Percentiles rank a stretch among this genome's conserved stretches.
phyloP scores from a whole-genome alignment of 2,113 vertebrate species.

The Trichomycterus rosablanca region DNA sequence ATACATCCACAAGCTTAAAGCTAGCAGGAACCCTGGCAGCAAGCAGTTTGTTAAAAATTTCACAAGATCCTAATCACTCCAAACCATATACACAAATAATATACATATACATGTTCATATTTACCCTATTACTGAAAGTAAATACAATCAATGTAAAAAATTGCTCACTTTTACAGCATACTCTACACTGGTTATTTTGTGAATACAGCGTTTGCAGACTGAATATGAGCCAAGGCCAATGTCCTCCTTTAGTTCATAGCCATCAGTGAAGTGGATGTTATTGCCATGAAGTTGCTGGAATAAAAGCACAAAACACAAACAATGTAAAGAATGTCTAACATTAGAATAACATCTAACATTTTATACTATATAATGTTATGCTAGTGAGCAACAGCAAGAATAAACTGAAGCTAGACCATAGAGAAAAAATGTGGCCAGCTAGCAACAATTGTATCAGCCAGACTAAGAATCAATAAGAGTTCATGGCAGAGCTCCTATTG shows the following conservation, averaged over 20 bases:
- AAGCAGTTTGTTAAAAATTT: too few relatives aligned
- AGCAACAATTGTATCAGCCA: too few relatives aligned
- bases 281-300: constrained; percentile 84
- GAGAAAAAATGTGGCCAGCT: too few relatives aligned
- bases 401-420: too few relatives aligned
- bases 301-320: not conserved
- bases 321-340: not conserved
- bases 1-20: too few relatives aligned
- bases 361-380: too few relatives aligned
- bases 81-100: too few relatives aligned
- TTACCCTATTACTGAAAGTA: not conserved
- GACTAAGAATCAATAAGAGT: not conserved
- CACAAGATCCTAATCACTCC: too few relatives aligned
- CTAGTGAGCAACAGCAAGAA: too few relatives aligned
- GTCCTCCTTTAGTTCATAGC: constrained; percentile 90
- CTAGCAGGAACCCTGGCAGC: too few relatives aligned
- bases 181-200: constrained; percentile 84
- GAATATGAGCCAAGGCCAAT: constrained; percentile 80
- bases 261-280: constrained; percentile 82
- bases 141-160: not conserved
- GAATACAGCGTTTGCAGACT: constrained; percentile 82
- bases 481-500: not conserved
- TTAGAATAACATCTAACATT: too few relatives aligned
- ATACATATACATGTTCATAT: too few relatives aligned
- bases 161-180: constrained; percentile 87